phyloP scores from a whole-genome alignment of 2,113 vertebrate species.

The Verasper variegatus region DNA sequence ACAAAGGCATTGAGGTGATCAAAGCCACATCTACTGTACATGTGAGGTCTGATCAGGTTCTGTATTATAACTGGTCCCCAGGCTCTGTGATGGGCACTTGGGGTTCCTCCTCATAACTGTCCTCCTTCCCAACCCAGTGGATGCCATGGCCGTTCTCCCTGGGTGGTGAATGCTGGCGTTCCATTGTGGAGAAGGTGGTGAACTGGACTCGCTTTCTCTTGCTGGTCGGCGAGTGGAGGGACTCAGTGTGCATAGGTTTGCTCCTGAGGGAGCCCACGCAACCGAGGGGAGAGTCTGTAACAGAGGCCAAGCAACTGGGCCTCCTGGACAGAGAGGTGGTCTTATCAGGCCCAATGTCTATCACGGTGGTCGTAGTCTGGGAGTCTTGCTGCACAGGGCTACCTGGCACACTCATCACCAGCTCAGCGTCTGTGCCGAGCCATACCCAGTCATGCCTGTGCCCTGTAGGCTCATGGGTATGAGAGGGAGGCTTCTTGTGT shows the following conservation, averaged over 20 bases:
- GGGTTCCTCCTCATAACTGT: constrained; percentile 81
- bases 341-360: constrained; percentile 85
- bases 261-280: constrained; percentile 64
- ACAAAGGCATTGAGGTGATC: constrained; percentile 83
- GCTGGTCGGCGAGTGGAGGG: constrained; percentile 91
- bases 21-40: constrained; percentile 75
- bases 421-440: constrained; percentile 88
- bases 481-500: constrained; percentile 87
- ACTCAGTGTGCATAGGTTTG: constrained; percentile 82
- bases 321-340: constrained; percentile 69
- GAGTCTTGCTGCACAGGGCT: constrained; percentile 85
- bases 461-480: constrained; percentile 87
- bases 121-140: constrained; percentile 91
- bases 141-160: constrained; percentile 85
- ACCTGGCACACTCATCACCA: constrained; percentile 86
- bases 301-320: constrained; percentile 72
- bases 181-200: constrained; percentile 90
- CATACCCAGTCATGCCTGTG: constrained; percentile 95
- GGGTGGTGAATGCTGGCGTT: constrained; percentile 78
- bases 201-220: constrained; percentile 96
- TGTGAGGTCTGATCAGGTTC: constrained; percentile 64
- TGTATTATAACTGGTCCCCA: constrained; percentile 68
- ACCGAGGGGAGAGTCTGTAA: constrained; percentile 68
- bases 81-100: constrained; percentile 76
- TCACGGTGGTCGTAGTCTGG: constrained; percentile 82